phyloP scores from a whole-genome alignment of 2,113 vertebrate species.

The Otis tarda region DNA sequence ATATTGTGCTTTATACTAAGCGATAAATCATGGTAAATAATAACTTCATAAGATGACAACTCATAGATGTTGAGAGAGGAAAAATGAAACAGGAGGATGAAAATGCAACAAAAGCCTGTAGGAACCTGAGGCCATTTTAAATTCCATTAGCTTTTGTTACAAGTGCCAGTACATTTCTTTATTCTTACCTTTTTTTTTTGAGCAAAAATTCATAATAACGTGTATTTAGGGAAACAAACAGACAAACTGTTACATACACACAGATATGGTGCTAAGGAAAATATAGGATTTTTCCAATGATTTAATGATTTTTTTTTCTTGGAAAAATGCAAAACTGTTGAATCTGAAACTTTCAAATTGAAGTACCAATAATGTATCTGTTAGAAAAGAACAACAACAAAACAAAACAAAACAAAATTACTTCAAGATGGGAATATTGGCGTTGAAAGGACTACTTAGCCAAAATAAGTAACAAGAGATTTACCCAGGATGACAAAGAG shows the following conservation, averaged over 20 bases:
- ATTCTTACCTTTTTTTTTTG: background rate
- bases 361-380: background rate
- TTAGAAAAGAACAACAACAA: background rate
- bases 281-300: background rate
- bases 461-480: background rate
- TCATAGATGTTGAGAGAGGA: background rate
- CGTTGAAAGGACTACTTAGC: background rate
- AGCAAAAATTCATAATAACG: background rate
- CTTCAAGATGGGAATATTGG: background rate
- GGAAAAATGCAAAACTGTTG: background rate
- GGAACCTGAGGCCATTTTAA: background rate
- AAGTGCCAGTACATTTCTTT: background rate
- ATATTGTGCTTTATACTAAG: background rate
- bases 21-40: background rate
- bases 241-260: background rate
- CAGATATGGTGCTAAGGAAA: background rate
- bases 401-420: too few relatives aligned
- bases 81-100: background rate
- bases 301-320: background rate
- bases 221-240: background rate
- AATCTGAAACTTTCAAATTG: background rate
- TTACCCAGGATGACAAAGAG: background rate
- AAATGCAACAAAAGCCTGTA: background rate
- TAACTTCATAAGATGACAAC: background rate
- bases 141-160: background rate